These are phyloP conservation scores for Melanogrammus aeglefinus DNA, from an alignment of 2,797 vertebrate genomes.

Conservation along the genomic window DNA sequence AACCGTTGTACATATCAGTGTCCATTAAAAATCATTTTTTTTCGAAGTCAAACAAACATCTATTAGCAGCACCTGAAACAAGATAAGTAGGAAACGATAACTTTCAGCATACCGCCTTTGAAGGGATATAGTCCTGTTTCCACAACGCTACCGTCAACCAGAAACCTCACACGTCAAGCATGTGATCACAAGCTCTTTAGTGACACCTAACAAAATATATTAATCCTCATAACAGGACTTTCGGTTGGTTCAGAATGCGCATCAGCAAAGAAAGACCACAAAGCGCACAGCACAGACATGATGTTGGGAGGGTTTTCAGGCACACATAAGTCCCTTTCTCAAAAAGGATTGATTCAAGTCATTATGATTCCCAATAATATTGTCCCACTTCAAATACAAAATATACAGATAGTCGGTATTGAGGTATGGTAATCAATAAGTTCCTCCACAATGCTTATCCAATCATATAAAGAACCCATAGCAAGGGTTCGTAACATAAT, in stretches of 20 bases:
- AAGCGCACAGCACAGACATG: conserved; percentile 62
- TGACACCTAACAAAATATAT: conserved; percentile 24
- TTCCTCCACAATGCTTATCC: background rate
- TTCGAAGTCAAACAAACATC: conserved; percentile 9
- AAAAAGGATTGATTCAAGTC: background rate
- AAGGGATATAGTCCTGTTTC: background rate
- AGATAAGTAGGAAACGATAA: conserved; percentile 18
- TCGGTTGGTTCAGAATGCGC: conserved; percentile 65
- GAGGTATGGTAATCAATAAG: background rate
- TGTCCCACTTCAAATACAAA: conserved; percentile 5
- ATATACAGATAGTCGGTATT: background rate
- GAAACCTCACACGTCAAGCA: conserved; percentile 28
- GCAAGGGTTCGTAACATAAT: conserved; percentile 13
- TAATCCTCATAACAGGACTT: conserved; percentile 29
- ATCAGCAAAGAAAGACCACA: conserved; percentile 60
- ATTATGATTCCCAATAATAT: background rate
- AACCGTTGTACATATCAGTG: background rate
- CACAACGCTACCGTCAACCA: conserved; percentile 14
- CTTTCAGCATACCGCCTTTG: conserved; percentile 18
- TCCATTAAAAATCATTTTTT: conserved; percentile 7
- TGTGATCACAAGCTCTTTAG: conserved; percentile 21
- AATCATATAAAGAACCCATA: background rate
- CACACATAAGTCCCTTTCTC: conserved; percentile 3
- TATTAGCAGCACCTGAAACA: conserved; percentile 17
- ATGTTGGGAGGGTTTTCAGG: conserved; percentile 51